A percentile compares a stretch with the other conserved stretches of the same genome.
These are phyloP conservation scores for Lycaena phlaeas DNA, from an alignment of 2,888 invertebrate species.

Conservation along the genomic window DNA sequence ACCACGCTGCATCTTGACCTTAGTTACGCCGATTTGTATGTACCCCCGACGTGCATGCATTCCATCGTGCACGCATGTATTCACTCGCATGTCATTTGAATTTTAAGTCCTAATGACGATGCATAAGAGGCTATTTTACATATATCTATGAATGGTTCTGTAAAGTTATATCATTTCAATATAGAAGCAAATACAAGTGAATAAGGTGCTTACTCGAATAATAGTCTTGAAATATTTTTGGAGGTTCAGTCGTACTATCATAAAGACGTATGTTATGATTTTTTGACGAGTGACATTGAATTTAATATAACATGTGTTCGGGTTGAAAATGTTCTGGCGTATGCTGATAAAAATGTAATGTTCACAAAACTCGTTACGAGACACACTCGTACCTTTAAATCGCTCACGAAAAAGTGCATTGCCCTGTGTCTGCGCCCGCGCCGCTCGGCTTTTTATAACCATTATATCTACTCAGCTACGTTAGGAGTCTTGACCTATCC, in stretches of 20 bases:
- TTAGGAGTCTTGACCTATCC: constrained; percentile 68
- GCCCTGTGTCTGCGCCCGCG: constrained; percentile 40
- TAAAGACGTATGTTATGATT: constrained; percentile 12
- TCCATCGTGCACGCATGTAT: constrained; percentile 24
- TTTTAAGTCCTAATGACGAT: constrained; percentile 18
- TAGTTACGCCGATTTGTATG: constrained; percentile 28
- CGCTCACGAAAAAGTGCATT: constrained; percentile 61
- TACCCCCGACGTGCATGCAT: constrained; percentile 24
- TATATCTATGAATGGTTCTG: constrained; percentile 10
- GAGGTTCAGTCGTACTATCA: neutral
- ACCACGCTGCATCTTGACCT: constrained; percentile 24
- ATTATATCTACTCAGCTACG: constrained; percentile 47
- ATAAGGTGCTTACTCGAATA: constrained; percentile 19
- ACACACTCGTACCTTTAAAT: constrained; percentile 45
- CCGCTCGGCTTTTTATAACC: constrained; percentile 37
- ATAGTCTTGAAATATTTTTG: constrained; percentile 1
- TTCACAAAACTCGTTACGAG: constrained; percentile 38
- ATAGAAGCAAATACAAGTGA: constrained; percentile 15
- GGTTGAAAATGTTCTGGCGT: constrained; percentile 20
- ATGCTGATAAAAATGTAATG: constrained; percentile 33
- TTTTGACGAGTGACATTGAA: constrained; percentile 2
- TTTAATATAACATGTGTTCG: constrained; percentile 11
- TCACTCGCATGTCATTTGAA: constrained; percentile 15
- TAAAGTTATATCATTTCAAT: constrained; percentile 16
- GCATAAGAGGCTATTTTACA: constrained; percentile 15